Conservation (phyloP, 2,888 invertebrate genomes). For the Cephus pulcher region DNA sequence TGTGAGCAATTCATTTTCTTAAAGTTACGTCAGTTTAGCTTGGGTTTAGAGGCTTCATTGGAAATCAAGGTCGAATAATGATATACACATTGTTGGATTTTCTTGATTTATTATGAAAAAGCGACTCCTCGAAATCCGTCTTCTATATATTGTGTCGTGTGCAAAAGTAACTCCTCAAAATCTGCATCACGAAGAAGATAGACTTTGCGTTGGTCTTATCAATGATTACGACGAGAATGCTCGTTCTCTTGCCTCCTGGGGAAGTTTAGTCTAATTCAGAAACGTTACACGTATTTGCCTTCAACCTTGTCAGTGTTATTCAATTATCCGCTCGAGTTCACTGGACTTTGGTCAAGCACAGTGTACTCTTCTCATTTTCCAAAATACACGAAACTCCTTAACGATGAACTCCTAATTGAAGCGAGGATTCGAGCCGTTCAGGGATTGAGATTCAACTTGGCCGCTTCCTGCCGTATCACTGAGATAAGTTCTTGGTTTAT, state of each 20-base stretch:
- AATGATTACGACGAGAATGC: background rate
- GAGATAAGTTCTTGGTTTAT: slow-evolving; percentile 93
- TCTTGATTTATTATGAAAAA: background rate
- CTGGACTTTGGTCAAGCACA: background rate
- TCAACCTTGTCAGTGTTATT: background rate
- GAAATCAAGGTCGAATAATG: background rate
- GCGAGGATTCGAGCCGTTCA: slow-evolving; percentile 19
- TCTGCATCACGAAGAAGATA: background rate
- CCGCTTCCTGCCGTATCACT: slow-evolving; percentile 89
- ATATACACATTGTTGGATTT: background rate
- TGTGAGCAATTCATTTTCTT: background rate
- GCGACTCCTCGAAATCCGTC: background rate
- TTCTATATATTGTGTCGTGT: background rate
- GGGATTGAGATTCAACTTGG: slow-evolving; percentile 76
- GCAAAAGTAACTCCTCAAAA: background rate
- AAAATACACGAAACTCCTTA: background rate
- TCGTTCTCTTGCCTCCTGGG: background rate
- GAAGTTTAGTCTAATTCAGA: background rate
- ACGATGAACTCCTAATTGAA: background rate
- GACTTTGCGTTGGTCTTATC: background rate
- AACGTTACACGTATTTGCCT: background rate
- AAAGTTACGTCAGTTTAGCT: background rate
- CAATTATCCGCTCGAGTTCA: background rate
- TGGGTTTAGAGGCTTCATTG: background rate
- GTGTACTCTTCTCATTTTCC: background rate